These are phyloP conservation scores for Tiliqua scincoides DNA, from an alignment of 2,113 vertebrate species.

Conservation along the genomic window DNA sequence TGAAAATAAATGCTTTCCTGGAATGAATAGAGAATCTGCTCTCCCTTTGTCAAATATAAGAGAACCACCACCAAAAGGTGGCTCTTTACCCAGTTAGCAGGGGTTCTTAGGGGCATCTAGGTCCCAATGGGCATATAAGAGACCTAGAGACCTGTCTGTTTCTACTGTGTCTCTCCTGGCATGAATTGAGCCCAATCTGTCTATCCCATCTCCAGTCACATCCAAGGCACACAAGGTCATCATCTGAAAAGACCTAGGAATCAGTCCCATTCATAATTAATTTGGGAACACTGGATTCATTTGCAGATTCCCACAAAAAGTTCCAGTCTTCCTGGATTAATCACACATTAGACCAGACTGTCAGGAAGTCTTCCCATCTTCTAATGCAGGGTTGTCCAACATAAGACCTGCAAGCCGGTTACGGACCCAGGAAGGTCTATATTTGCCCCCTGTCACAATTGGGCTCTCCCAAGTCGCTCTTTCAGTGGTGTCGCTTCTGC, in stretches of 20 bases:
- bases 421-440: no score
- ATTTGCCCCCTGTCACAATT: no score
- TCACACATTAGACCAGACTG: neutral
- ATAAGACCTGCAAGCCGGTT: no score
- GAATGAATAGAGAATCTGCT: no score
- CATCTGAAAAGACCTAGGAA: neutral
- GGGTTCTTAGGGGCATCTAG: neutral
- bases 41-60: no score
- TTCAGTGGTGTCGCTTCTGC: no score
- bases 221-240: fast-evolving
- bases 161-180: neutral
- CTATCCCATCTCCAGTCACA: neutral
- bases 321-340: neutral
- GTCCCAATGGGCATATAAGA: neutral
- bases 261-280: neutral
- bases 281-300: neutral
- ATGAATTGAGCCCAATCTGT: neutral
- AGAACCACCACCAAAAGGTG: neutral
- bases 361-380: neutral
- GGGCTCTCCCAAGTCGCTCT: no score
- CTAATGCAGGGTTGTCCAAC: no score
- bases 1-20: no score
- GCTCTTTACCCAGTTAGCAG: no score
- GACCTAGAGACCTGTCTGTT: no score
- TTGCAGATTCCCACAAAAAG: neutral